Conservation (phyloP, 2,113 vertebrate genomes). For the Candoia aspera region DNA sequence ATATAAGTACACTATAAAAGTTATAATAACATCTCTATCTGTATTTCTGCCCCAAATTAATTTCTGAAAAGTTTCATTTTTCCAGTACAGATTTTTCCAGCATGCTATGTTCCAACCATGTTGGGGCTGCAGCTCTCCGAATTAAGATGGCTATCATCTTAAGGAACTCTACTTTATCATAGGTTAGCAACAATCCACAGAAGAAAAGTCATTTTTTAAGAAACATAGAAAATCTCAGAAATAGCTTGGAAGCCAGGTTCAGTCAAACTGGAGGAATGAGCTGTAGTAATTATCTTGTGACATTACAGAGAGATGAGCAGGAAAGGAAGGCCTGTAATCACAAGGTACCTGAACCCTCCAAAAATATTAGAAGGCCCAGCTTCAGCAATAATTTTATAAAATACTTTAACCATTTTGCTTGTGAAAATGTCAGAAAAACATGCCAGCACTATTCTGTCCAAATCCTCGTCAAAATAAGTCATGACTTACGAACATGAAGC, state of each 20-base stretch:
- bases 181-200: not conserved
- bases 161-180: not conserved
- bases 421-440: too few relatives aligned
- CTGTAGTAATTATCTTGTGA: not conserved
- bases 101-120: too few relatives aligned
- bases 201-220: not conserved
- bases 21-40: not conserved
- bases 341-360: not conserved
- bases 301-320: not conserved
- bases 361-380: not conserved
- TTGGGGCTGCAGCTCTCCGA: not conserved
- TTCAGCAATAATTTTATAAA: not conserved
- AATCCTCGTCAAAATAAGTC: not conserved
- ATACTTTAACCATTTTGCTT: not conserved
- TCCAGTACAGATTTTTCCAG: not conserved
- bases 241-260: not conserved
- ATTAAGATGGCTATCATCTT: not conserved
- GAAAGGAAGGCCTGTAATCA: not conserved
- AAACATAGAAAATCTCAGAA: not conserved
- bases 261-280: not conserved
- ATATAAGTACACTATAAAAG: too few relatives aligned
- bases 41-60: not conserved
- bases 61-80: not conserved
- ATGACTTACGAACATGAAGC: not conserved
- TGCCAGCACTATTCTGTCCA: not conserved